Conservation (phyloP, 2,888 invertebrate genomes). For the Cylindroiulus punctatus region DNA sequence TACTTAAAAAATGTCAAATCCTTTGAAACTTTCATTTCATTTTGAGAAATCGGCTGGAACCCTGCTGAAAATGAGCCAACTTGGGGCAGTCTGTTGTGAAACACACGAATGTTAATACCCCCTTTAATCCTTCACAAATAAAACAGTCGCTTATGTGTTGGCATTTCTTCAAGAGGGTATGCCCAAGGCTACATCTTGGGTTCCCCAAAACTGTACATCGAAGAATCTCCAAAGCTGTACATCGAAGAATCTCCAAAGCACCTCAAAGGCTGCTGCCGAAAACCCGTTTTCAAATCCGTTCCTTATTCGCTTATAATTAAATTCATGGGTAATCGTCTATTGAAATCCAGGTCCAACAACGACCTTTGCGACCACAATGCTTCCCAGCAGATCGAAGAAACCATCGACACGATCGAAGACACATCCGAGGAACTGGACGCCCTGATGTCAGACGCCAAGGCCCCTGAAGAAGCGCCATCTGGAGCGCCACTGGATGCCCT, state of each 20-base stretch:
- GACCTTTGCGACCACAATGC: conserved; percentile 55
- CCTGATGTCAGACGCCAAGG: conserved; percentile 53
- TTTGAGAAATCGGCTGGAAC: no score
- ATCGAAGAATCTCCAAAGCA: neutral
- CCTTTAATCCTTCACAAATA: conserved; percentile 18
- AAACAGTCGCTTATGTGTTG: neutral
- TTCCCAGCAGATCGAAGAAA: conserved; percentile 53
- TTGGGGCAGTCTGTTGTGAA: neutral
- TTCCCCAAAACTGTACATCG: neutral
- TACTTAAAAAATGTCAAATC: no score
- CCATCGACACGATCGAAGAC: conserved; percentile 51
- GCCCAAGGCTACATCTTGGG: neutral
- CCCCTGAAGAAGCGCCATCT: conserved; percentile 22
- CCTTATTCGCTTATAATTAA: neutral
- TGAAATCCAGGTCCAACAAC: conserved; percentile 55
- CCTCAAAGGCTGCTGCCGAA: no score
- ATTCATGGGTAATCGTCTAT: neutral
- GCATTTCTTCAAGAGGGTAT: neutral
- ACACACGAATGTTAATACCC: neutral
- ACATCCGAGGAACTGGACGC: conserved; percentile 28
- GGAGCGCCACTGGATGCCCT: conserved; percentile 39
- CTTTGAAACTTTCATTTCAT: no score
- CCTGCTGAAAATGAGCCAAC: no score
- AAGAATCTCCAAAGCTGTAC: neutral
- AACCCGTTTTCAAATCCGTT: neutral